These are phyloP conservation scores for Gymnobelideus leadbeateri DNA, from an alignment of 2,113 vertebrate species.

Conservation along the genomic window DNA sequence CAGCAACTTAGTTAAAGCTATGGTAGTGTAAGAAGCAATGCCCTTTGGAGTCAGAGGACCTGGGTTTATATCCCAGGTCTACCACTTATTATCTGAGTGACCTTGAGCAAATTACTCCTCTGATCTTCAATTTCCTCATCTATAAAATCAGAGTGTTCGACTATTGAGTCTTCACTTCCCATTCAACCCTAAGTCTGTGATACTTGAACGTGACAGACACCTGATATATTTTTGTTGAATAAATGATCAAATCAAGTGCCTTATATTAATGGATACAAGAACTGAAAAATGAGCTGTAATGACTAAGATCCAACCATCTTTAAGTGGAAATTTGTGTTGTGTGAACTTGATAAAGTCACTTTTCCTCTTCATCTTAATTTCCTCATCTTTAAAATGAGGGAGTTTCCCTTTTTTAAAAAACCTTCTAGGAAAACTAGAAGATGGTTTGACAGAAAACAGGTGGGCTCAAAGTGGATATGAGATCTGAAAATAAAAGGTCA, in stretches of 20 bases:
- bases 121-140: neutral
- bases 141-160: neutral
- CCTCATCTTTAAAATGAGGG: too few relatives aligned
- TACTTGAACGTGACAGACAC: neutral
- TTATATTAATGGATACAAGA: neutral
- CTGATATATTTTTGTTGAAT: neutral
- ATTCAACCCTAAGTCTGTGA: neutral
- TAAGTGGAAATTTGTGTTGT: neutral
- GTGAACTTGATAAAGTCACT: too few relatives aligned
- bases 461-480: too few relatives aligned
- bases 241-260: neutral
- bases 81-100: neutral
- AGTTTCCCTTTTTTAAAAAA: too few relatives aligned
- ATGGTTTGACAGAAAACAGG: too few relatives aligned
- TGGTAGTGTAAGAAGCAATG: neutral
- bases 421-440: too few relatives aligned
- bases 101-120: neutral
- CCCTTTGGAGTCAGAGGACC: neutral
- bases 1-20: neutral
- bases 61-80: neutral
- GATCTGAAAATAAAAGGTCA: too few relatives aligned
- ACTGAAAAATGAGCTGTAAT: neutral
- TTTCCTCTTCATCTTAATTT: too few relatives aligned
- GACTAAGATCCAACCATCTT: neutral
- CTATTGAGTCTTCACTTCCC: neutral